Evolutionary conservation across 2,888 invertebrate genomes (phyloP).

Genomic region (Agriopis aurantiaria): DNA sequence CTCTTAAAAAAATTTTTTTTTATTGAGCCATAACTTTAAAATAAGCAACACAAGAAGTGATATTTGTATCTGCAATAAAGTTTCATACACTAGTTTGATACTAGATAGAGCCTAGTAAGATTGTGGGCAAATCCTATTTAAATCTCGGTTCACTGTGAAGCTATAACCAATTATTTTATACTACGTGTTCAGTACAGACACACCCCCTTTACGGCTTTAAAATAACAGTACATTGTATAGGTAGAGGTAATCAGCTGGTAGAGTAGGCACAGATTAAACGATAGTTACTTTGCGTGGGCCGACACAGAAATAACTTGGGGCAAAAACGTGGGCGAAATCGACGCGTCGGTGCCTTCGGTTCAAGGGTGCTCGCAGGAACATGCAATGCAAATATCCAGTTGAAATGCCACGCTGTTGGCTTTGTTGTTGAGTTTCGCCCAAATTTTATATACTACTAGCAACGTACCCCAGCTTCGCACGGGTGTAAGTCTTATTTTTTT

Average conservation of each 20-base stretch:
- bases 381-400: constrained; percentile 30
- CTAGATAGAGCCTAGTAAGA: no score
- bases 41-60: no score
- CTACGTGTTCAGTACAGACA: constrained; percentile 13
- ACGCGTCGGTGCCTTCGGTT: constrained; percentile 25
- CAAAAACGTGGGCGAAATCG: constrained; percentile 43
- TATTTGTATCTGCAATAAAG: no score
- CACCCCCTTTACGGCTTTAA: constrained; percentile 19
- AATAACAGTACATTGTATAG: constrained; percentile 8
- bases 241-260: constrained; percentile 41
- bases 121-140: no score
- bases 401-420: constrained; percentile 7
- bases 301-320: constrained; percentile 46
- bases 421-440: background rate
- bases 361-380: constrained; percentile 40
- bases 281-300: constrained; percentile 41
- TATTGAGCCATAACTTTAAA: no score
- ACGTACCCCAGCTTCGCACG: no score
- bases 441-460: background rate
- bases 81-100: no score
- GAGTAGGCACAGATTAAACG: constrained; percentile 39
- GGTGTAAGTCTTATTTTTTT: no score
- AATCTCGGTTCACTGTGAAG: background rate
- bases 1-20: no score
- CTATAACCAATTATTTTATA: background rate